phyloP scores from a whole-genome alignment of 2,888 invertebrate species.

The Coleophora flavipennella region DNA sequence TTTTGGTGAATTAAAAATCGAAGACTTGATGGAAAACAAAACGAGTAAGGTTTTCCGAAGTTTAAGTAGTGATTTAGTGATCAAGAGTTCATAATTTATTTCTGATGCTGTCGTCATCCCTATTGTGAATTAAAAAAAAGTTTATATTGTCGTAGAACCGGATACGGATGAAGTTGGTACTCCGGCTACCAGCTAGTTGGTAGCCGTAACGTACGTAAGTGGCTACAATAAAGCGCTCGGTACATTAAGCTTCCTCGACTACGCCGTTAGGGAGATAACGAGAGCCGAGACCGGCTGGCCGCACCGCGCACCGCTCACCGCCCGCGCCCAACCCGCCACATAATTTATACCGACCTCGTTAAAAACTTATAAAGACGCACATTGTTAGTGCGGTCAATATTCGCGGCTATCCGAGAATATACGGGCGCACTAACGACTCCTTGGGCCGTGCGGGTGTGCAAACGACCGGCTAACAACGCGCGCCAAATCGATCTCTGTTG shows the following conservation, averaged over 20 bases:
- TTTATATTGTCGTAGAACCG: constrained; percentile 9
- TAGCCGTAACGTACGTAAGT: constrained; percentile 42
- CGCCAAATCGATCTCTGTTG: too few species aligned
- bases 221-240: constrained; percentile 70
- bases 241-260: constrained; percentile 70
- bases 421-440: constrained; percentile 60
- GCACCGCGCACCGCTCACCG: constrained; percentile 16
- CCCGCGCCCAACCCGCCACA: constrained; percentile 49
- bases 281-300: constrained; percentile 67
- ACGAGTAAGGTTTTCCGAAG: too few species aligned
- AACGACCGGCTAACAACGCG: constrained; percentile 30
- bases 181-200: too few species aligned
- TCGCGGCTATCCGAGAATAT: constrained; percentile 60
- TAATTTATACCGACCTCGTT: constrained; percentile 73
- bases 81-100: too few species aligned
- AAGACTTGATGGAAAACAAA: too few species aligned
- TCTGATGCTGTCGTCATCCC: too few species aligned
- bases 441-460: constrained; percentile 29
- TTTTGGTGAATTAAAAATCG: too few species aligned
- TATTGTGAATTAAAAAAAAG: too few species aligned
- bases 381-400: constrained; percentile 71
- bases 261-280: constrained; percentile 70
- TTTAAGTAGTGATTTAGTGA: too few species aligned
- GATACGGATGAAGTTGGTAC: background rate
- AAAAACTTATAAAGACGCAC: constrained; percentile 74